phyloP scores from a whole-genome alignment of 2,113 vertebrate species.

The Oostethus manadensis region DNA sequence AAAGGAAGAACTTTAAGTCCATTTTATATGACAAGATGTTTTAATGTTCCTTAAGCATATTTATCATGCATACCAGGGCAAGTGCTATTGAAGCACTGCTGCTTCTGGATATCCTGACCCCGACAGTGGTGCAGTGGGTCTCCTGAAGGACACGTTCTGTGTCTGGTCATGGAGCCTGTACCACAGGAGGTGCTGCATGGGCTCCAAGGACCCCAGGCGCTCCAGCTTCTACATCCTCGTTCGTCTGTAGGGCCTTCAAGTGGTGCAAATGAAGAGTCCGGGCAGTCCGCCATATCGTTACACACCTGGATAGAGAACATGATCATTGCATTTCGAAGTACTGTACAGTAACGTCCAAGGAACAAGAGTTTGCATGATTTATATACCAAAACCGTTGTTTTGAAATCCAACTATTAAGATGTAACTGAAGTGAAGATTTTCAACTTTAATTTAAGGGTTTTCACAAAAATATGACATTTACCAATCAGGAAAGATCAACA shows the following conservation, averaged over 20 bases:
- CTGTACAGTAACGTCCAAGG: background rate
- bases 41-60: background rate
- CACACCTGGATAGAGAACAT: slow-evolving; percentile 73
- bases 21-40: no score
- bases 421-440: no score
- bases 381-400: no score
- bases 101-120: slow-evolving; percentile 66
- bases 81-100: slow-evolving; percentile 76
- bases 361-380: no score
- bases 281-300: slow-evolving; percentile 75
- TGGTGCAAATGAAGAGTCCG: slow-evolving; percentile 8
- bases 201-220: slow-evolving; percentile 78
- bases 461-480: no score
- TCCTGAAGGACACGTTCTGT: slow-evolving; percentile 62
- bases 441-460: no score
- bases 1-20: background rate
- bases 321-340: background rate
- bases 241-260: slow-evolving; percentile 63
- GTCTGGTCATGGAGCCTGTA: slow-evolving; percentile 63
- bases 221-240: slow-evolving; percentile 75
- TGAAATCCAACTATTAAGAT: no score
- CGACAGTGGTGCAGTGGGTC: slow-evolving; percentile 65
- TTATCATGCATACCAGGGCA: slow-evolving; percentile 66
- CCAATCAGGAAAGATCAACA: no score
- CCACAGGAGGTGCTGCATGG: slow-evolving; percentile 78